Evolutionary conservation across 2,113 vertebrate species (phyloP), one percentile per base, ranked within the genome.

Genomic region (Neodontobutis hainanensis): DNA sequence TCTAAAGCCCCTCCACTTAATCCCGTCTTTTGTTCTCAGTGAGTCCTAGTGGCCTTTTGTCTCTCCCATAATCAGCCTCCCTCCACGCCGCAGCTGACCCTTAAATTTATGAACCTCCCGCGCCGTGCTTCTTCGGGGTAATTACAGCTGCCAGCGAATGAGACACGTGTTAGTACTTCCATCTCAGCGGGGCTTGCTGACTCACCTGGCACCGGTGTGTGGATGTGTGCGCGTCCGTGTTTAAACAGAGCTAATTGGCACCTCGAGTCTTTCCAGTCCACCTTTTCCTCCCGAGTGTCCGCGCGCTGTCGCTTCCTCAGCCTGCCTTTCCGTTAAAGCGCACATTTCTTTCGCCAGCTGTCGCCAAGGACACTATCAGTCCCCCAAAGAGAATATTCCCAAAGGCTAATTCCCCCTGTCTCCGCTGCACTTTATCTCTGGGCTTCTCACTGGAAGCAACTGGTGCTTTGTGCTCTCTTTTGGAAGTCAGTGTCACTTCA

Each of bases 241-340:
- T 85, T 82, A 80, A 81, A 78, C 75, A 45, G 62, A 27, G 51
- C 78, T 86, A 82, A 86, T 86, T 84, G 83, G 73, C 75, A 73
- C 71, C 64, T 76, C 6, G 32, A 70, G 71, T 70, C 73, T 47
- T 64, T 63, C 78, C 11, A 10, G 64, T 70, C 75, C 65, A 15
- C 60, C 60, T n/a, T 6, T 14, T 2, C 0, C 8, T 27, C 52
- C 35, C 8, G 34, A 40, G 8, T 40, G 38, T 40, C 38, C 38
- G 5, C 38, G 38, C 38, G 5, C 38, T 8, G 38, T 40, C 8
- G 15, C 63, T 80, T 56, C 42, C 65, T 80, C 65, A 32, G 75
- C 16, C 71, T 50, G 72, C 68, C 63, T 27, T 60, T 73, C 44
- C 11, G 60, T 78, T 80, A 55, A 49, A 76, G 64, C 32, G 65